Evolutionary conservation across 2,888 invertebrate species (phyloP), one percentile per base, ranked within the genome.

Genomic region (Fragum sueziense): DNA sequence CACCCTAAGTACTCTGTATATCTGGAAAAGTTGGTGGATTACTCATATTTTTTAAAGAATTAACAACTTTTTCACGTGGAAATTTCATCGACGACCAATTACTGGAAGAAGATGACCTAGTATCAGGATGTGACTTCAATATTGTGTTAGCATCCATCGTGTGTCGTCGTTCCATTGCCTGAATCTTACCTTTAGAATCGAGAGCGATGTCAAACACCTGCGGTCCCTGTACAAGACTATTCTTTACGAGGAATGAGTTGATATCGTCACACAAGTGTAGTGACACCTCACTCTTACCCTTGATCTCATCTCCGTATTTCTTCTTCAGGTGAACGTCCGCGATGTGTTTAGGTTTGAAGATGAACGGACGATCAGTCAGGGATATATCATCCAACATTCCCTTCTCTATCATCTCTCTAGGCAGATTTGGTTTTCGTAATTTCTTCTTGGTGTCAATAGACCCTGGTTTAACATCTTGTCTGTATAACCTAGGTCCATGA

Each of bases 301-400:
- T 86, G 1, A 84, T 76, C 2, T 90, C 90, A 31, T 82, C 79
- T 4, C 85, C 85, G 75, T 88, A 91, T 70, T 91, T 90, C 75
- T 90, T 89, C 82, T 90, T 91, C 25, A 86, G 88, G 69, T 88
- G 89, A 6, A 91, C 87, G 80, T 93, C 93, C 47, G 79, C 74
- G 37, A 93, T 91, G 74, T 91, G 90, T 72, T 86, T 87, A 3
- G 90, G 87, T 84, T 91, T 92, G 71, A 90, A 92, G 61, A 92
- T 69, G 29, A 92, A 85, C 4, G 91, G 91, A 33, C 92, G 77
- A 33, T 91, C 89, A 41, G 70, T 47, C n/a, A 82, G 25, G 17
- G 87, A 84, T 27, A 87, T 85, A 70, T 90, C 90, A 65, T 80
- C 75, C 7, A 85, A 76, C 70, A 90, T 67, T 6, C 76, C 86